Percentiles rank a stretch among this genome's conserved stretches.
Evolutionary conservation across 2,113 vertebrate genomes (phyloP).

Genomic region (Entosphenus tridentatus): DNA sequence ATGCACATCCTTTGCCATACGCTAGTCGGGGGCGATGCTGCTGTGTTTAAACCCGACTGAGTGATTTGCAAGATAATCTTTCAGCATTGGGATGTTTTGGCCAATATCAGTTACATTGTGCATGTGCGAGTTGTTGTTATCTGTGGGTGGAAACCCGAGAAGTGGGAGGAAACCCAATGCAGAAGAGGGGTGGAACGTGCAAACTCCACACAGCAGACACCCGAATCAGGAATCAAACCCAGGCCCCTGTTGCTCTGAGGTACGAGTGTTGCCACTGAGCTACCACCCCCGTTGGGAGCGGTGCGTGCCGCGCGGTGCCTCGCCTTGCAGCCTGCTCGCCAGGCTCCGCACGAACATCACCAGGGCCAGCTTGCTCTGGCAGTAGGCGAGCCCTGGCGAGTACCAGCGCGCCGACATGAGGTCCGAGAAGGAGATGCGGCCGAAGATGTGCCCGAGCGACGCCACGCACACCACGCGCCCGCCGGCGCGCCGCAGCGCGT

Average conservation of each 20-base stretch:
- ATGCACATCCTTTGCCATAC: too few species aligned
- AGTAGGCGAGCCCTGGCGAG: slow-evolving; percentile 15
- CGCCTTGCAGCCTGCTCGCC: slow-evolving; percentile 17
- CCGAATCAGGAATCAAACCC: neutral
- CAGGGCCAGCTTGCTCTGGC: slow-evolving; percentile 33
- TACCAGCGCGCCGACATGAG: slow-evolving; percentile 26
- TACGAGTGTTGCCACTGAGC: neutral
- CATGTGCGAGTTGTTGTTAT: too few species aligned
- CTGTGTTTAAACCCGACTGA: too few species aligned
- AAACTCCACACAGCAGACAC: too few species aligned
- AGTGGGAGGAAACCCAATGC: too few species aligned
- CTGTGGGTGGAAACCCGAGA: too few species aligned
- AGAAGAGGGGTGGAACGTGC: too few species aligned
- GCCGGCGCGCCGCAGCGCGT: slow-evolving; percentile 24
- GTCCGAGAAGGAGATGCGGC: slow-evolving; percentile 26
- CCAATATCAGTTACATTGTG: too few species aligned
- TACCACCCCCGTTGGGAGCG: neutral
- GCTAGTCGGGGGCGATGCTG: too few species aligned
- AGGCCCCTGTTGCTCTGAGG: neutral
- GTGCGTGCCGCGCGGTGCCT: neutral
- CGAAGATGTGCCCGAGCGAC: slow-evolving; percentile 31
- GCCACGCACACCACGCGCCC: slow-evolving; percentile 29
- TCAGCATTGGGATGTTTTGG: too few species aligned
- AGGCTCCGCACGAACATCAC: slow-evolving; percentile 29
- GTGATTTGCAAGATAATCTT: too few species aligned